phyloP scores from a whole-genome alignment of 2,888 invertebrate species.

The Drosophila paranaensis region DNA sequence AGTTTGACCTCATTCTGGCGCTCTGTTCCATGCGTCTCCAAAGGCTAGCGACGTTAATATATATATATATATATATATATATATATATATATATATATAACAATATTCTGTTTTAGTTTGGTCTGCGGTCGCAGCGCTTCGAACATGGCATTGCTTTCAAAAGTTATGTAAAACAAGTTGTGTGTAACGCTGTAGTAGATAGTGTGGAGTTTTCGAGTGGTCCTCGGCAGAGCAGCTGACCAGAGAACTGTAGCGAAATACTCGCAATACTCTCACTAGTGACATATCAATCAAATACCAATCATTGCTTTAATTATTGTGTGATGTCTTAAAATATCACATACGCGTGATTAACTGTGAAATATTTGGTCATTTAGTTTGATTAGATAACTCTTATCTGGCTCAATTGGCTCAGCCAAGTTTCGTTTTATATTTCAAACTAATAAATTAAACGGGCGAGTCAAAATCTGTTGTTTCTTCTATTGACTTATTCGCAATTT shows the following conservation, averaged over 20 bases:
- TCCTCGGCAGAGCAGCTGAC: neutral
- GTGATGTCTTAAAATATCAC: neutral
- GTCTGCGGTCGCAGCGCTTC: neutral
- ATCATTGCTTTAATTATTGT: neutral
- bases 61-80: conserved; percentile 3
- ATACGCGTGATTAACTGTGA: neutral
- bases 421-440: neutral
- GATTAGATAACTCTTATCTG: neutral
- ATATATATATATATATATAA: conserved; percentile 13
- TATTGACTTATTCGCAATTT: neutral
- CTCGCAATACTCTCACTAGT: neutral
- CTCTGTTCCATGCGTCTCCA: neutral
- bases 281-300: too few relatives aligned
- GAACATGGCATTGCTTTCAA: conserved; percentile 37
- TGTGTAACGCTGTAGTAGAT: neutral
- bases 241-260: neutral
- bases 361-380: neutral
- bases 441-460: neutral
- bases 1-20: neutral
- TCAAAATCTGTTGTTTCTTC: neutral
- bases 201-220: conserved; percentile 6
- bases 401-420: neutral
- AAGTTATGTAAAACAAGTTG: conserved; percentile 1
- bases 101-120: neutral
- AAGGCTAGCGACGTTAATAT: conserved; percentile 3